These are phyloP conservation scores for Callimorpha dominula DNA, from an alignment of 2,888 invertebrate genomes.

Conservation along the genomic window DNA sequence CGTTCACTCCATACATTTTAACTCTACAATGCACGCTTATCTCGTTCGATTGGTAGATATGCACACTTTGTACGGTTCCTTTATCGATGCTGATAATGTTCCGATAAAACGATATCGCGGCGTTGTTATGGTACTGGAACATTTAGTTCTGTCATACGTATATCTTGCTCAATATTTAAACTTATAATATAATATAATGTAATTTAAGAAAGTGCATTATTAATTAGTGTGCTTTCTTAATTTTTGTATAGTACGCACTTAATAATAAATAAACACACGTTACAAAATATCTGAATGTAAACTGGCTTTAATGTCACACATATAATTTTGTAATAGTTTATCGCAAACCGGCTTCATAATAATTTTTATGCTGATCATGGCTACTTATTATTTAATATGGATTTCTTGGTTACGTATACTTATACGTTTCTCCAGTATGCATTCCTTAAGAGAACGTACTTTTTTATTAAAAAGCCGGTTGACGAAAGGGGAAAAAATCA, in stretches of 20 bases:
- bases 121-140: conserved; percentile 59
- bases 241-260: background rate
- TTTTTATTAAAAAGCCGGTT: conserved; percentile 53
- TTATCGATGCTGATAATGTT: conserved; percentile 65
- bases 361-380: conserved; percentile 5
- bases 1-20: conserved; percentile 29
- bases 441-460: conserved; percentile 22
- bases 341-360: conserved; percentile 5
- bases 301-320: conserved; percentile 5
- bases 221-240: background rate
- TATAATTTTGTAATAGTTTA: conserved; percentile 11
- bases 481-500: conserved; percentile 62
- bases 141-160: conserved; percentile 21
- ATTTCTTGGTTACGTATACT: conserved; percentile 6
- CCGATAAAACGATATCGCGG: conserved; percentile 61
- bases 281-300: conserved; percentile 4
- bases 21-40: conserved; percentile 50
- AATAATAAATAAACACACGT: background rate
- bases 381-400: conserved; percentile 8
- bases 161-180: background rate
- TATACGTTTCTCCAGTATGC: conserved; percentile 14
- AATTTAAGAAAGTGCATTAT: background rate
- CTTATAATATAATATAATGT: background rate
- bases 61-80: conserved; percentile 60
- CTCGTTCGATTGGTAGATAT: conserved; percentile 57